Evolutionary conservation across 2,797 vertebrate genomes (phyloP), one percentile per base, ranked within the genome.

Genomic region (Fistularia tabacaria): DNA sequence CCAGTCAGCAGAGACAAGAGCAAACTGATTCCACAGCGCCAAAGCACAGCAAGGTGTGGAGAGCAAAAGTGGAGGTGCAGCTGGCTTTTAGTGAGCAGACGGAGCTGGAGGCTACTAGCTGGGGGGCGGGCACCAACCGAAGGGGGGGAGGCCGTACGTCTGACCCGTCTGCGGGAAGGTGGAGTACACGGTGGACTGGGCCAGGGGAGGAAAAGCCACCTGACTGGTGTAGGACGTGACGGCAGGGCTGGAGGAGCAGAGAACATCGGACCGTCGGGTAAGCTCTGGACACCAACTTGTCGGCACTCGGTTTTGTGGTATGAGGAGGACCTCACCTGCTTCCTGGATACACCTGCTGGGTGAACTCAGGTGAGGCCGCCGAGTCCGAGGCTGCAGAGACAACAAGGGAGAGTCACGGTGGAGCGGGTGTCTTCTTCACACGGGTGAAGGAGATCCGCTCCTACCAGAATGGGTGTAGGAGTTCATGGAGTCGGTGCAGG

Each of bases 61-160:
- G 75, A 86, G 79, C 74, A 59, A 7, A 41, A 75, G 75, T 61
- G 54, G 69, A 46, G 68, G 61, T 54, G 53, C 70, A 59, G 57
- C 54, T 70, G 62, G 60, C 48, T 54, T 36, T 80, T 77, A 82
- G 83, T 65, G 55, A 79, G 74, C 59, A 57, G 58, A 70, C 14
- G 13, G 54, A 4, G 60, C 55, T 51, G 9, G 7, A 8, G 25
- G 49, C n/a, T 0, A 13, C 39, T 13, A 36, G 0, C 57, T 54
- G 38, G 6, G 7, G 1, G 40, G 49, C 37, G 1, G 40, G 50
- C 37, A 86, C 94, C 92, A 91, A 99, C 97, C 96, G 0, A 99
- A 99, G 71, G 97, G 96, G 77, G 97, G 97, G 88, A 99, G 94
- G 90, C 95, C 95, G 0, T 97, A 98, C 10, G 91, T 93, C 86